Evolutionary conservation across 2,888 invertebrate genomes (phyloP), one percentile per base, ranked within the genome.

Genomic region (Neria commutata): DNA sequence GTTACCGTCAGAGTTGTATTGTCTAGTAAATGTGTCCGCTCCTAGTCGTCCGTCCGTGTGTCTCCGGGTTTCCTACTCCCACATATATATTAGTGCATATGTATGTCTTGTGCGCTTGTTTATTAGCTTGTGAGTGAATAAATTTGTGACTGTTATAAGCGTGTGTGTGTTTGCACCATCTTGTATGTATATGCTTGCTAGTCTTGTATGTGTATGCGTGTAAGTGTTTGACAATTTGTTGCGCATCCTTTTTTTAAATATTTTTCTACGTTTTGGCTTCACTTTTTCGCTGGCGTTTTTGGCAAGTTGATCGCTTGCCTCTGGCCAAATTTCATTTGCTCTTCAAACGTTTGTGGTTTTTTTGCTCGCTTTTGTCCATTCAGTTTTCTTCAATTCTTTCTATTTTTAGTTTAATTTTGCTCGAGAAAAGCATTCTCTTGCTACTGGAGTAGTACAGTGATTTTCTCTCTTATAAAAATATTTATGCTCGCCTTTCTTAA

Each of bases 271-370:
- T 42, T 42, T 17, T 42, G 6, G 42, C 21, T 42, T n/a, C n/a
- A n/a, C n/a, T n/a, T n/a, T n/a, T n/a, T 29, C 19, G 50, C 33
- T 25, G 58, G 55, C 40, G 60, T 56, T 54, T 50, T 64, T 49
- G 60, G 62, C 59, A 60, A 62, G 62, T 64, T 64, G 62, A 64
- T 62, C 64, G 47, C 11, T 50, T 45, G 58, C 60, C 64, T 57
- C 55, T 52, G 42, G 64, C 56, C 61, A 53, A 47, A 60, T 64
- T 64, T 64, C 62, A 61, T 62, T 60, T 64, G 61, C 62, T 61
- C 61, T 55, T 56, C 58, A 49, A 55, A 62, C 29, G 29, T 6
- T 29, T 29, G 29, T 29, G 29, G 6, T 29, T 29, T 29, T 29
- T 29, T 11, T 29, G 6, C 6, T 29, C 11, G 6, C 29, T 29